Conservation (phyloP, 2,888 invertebrate species). For the Gymnoscelis rufifasciata region DNA sequence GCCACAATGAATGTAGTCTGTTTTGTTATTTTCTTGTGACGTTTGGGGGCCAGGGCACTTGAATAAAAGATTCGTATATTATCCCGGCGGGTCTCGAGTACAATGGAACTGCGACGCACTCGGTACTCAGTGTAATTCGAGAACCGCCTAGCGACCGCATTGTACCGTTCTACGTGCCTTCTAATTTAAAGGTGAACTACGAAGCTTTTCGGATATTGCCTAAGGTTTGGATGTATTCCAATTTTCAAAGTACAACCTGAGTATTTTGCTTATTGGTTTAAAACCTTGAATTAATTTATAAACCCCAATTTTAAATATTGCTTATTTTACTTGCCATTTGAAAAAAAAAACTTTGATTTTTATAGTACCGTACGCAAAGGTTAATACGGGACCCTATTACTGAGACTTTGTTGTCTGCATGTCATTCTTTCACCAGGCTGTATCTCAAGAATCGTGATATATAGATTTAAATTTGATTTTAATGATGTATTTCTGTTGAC, state of each 20-base stretch:
- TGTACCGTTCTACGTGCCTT: constrained; percentile 53
- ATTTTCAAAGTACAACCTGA: constrained; percentile 9
- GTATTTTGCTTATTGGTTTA: constrained; percentile 1
- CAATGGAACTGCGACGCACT: constrained; percentile 64
- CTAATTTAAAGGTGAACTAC: constrained; percentile 47
- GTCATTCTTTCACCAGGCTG: too few species aligned
- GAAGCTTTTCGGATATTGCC: constrained; percentile 22
- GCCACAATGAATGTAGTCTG: constrained; percentile 68
- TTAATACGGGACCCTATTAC: too few species aligned
- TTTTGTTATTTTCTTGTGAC: constrained; percentile 69
- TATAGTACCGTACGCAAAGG: too few species aligned
- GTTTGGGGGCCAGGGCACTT: constrained; percentile 66
- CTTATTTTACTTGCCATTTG: too few species aligned
- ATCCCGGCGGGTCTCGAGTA: constrained; percentile 56
- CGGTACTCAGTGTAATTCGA: constrained; percentile 61
- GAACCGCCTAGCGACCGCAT: constrained; percentile 56
- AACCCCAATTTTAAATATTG: background rate
- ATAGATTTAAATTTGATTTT: too few species aligned
- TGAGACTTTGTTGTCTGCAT: too few species aligned
- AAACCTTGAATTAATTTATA: background rate
- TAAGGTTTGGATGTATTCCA: constrained; percentile 18
- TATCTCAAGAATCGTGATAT: too few species aligned
- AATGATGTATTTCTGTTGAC: too few species aligned
- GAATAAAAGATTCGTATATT: constrained; percentile 77
- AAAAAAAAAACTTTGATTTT: too few species aligned